Evolutionary conservation across 2,113 vertebrate species (phyloP).

Genomic region (Oriolus oriolus): DNA sequence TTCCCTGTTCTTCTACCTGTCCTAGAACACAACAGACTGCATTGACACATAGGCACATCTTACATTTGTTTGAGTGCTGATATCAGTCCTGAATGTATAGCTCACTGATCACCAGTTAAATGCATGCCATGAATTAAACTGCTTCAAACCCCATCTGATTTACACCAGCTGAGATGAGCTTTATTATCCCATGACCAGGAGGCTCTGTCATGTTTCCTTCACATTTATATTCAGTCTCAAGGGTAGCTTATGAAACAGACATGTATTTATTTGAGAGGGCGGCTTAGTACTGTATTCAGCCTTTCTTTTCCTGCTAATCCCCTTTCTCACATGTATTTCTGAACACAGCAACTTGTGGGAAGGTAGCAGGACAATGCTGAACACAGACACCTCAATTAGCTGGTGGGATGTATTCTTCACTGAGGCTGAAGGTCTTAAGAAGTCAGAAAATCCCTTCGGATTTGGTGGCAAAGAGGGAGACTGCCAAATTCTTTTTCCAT

Average conservation of each 20-base stretch:
- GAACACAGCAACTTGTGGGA: neutral
- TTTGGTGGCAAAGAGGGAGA: neutral
- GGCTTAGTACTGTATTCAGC: neutral
- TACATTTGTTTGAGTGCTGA: neutral
- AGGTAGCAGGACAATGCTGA: neutral
- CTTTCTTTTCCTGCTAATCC: neutral
- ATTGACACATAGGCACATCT: neutral
- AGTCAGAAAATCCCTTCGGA: neutral
- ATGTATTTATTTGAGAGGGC: neutral
- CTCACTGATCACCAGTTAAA: neutral
- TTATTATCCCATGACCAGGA: neutral
- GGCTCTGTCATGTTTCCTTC: neutral
- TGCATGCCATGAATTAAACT: neutral
- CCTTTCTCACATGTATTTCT: neutral
- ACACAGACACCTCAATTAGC: rapidly evolving
- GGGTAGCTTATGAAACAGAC: neutral
- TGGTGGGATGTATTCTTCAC: neutral
- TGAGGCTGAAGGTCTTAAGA: neutral
- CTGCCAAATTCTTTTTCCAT: neutral
- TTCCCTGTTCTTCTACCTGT: neutral
- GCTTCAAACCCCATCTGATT: neutral
- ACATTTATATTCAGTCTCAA: neutral
- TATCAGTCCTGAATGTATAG: neutral
- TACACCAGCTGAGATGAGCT: neutral
- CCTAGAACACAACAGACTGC: neutral